Percentiles rank a stretch among this genome's conserved stretches.
Conservation (phyloP, 2,113 vertebrate species). For the Sander vitreus region DNA sequence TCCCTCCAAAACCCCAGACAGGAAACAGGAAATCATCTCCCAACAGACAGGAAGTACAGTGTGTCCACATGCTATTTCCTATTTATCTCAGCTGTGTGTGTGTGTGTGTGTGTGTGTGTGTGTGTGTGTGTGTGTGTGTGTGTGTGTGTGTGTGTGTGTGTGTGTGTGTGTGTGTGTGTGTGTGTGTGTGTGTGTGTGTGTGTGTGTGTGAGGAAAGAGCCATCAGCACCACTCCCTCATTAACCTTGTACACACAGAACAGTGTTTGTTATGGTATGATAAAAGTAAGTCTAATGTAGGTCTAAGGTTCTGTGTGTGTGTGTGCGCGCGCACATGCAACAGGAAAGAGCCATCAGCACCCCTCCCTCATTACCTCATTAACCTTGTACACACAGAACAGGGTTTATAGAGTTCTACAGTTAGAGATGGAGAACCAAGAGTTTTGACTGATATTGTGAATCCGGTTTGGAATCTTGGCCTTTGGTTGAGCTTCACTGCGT, state of each 20-base stretch:
- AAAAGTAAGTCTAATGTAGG: too few relatives aligned
- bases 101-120: slow-evolving; percentile 34
- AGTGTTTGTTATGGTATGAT: too few relatives aligned
- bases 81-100: slow-evolving; percentile 26
- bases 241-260: not conserved
- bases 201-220: slow-evolving; percentile 50
- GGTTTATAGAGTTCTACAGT: too few relatives aligned
- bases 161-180: slow-evolving; percentile 32
- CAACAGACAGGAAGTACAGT: slow-evolving; percentile 60
- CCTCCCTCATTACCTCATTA: too few relatives aligned
- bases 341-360: too few relatives aligned
- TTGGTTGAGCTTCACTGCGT: not conserved
- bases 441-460: too few relatives aligned
- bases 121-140: slow-evolving; percentile 18
- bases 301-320: too few relatives aligned
- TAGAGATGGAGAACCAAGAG: too few relatives aligned
- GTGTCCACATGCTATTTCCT: slow-evolving; percentile 64
- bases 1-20: slow-evolving; percentile 52
- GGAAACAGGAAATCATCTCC: slow-evolving; percentile 69
- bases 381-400: too few relatives aligned
- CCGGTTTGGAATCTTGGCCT: not conserved
- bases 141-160: slow-evolving; percentile 25
- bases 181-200: slow-evolving; percentile 20
- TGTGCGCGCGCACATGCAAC: rapidly evolving
- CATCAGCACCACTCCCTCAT: slow-evolving; percentile 55